These are phyloP conservation scores for Heliothis virescens DNA, from an alignment of 1,140 invertebrate genomes.

Conservation along the genomic window DNA sequence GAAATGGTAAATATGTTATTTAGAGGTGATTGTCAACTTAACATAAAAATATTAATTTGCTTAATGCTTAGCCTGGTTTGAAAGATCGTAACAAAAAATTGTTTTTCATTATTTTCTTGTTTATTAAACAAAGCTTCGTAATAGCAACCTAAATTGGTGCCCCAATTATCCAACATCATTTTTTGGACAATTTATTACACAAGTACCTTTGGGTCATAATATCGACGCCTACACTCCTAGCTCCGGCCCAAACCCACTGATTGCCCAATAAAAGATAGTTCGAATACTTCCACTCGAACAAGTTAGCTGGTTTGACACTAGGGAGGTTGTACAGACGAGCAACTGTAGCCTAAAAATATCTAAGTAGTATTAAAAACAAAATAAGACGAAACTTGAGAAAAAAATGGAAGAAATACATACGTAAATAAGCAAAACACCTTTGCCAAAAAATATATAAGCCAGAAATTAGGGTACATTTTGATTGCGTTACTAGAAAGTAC, in stretches of 20 bases:
- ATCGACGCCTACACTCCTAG: constrained; percentile 27
- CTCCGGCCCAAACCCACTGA: constrained; percentile 35
- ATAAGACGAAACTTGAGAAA: background rate
- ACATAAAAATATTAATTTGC: no score
- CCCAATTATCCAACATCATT: background rate
- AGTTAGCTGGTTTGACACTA: constrained; percentile 13
- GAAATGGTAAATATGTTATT: no score
- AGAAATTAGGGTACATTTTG: no score
- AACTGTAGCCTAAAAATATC: background rate
- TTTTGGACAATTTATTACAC: constrained; percentile 8
- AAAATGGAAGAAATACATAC: no score
- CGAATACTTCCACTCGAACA: constrained; percentile 45
- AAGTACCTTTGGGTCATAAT: constrained; percentile 28
- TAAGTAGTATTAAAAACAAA: background rate
- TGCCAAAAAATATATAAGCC: no score
- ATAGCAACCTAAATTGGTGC: background rate
- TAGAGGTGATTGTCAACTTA: no score
- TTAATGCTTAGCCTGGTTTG: no score
- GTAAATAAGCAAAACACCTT: no score
- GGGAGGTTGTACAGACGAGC: constrained; percentile 1
- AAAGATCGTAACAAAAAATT: no score
- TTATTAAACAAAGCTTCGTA: background rate
- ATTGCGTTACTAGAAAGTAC: no score
- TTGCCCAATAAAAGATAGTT: constrained; percentile 52
- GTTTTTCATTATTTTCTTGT: background rate